Conservation (phyloP, 2,113 vertebrate genomes). For the Anarrhichthys ocellatus region DNA sequence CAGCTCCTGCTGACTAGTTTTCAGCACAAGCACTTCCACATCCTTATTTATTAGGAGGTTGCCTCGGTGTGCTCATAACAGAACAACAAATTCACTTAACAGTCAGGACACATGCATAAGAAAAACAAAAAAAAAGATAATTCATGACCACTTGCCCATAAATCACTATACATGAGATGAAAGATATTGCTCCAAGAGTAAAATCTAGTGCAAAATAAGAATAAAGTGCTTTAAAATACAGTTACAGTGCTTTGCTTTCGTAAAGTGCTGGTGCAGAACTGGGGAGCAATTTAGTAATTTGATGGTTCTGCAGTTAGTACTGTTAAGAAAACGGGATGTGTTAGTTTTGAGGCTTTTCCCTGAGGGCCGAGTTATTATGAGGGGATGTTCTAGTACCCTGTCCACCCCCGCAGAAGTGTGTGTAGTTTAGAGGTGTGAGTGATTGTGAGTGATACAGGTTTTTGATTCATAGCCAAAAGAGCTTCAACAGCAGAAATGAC, state of each 20-base stretch:
- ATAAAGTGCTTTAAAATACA: not conserved
- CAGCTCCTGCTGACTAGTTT: not conserved
- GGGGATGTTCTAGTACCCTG: not conserved
- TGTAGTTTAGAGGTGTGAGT: not conserved
- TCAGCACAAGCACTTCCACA: not conserved
- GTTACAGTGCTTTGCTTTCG: not conserved
- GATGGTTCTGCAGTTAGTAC: not conserved
- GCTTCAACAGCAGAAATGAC: not conserved
- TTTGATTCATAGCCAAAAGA: not conserved
- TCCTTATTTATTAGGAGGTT: not conserved
- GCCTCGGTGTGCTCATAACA: not conserved
- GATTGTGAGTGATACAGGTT: too few relatives aligned
- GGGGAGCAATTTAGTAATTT: not conserved
- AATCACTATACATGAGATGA: not conserved
- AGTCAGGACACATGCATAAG: not conserved
- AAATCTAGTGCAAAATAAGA: not conserved
- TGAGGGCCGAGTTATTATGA: not conserved
- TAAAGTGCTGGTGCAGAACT: not conserved
- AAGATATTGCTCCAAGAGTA: not conserved
- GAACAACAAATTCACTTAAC: not conserved
- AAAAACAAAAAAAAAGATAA: too few relatives aligned
- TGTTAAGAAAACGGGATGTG: not conserved
- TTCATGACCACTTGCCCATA: not conserved
- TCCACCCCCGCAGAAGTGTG: not conserved
- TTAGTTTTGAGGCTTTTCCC: too few relatives aligned